Base-by-base conservation (phyloP, 2,113 vertebrate genomes). In the Caretta caretta region DNA sequence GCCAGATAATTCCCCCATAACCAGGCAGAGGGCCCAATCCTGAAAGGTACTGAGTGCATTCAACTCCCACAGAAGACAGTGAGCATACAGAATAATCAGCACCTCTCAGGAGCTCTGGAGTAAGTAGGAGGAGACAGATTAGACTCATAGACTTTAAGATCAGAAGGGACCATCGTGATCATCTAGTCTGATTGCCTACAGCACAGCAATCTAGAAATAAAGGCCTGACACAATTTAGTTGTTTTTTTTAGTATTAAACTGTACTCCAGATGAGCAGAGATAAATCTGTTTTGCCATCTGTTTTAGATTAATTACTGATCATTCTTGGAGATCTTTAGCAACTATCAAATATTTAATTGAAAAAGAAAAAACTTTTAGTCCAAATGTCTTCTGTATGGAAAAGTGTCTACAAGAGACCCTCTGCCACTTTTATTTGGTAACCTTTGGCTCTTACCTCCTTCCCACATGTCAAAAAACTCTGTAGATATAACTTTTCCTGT, bases 381-480 rank as follows among this genome's bases (percentile, higher is more conserved):
- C 19, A 81, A 87, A n/a, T 59, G 1, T 7, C 75, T 86, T 62
- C 16, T 80, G 57, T 89, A 84, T 0, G 1, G 4, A 62, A 50
- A 83, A 89, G 78, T 14, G 42, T 17, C 69, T 91, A 80, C 25
- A 92, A 86, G 92, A 93, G 7, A 38, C 6, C 92, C 53, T 62
- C 0, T 49, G 51, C 4, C 10, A 53, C 2, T 75, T 6, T 88
- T 94, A 48, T 42, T 27, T 48, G 10, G 24, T 48, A 48, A 48
- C 48, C 31, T 81, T 51, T 53, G 17, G 8, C 46, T 82, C 62
- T 93, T 98, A 99, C 98, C 98, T 76, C 94, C 96, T 81, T 29
- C 2, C 20, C 96, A 98, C 98, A 98, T 98, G 80, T 98, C 97
- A 96, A 99, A 99, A 93, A 65, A 95, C 1, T 48, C 42, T 4